phyloP scores from a whole-genome alignment of 2,113 vertebrate genomes.

The Periophthalmodon schlosseri region DNA sequence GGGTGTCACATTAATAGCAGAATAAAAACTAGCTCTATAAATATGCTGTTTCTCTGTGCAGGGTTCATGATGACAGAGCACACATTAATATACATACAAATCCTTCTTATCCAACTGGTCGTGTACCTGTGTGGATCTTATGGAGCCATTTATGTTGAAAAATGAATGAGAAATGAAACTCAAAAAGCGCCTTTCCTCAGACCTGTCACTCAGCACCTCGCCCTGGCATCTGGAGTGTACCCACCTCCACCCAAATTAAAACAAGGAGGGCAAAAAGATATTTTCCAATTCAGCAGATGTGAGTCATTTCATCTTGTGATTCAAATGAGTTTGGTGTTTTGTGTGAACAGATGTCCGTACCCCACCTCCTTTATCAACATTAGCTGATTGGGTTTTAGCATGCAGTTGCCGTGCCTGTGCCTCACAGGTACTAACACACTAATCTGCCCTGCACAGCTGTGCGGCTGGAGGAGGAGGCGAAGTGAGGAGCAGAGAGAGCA shows the following conservation, averaged over 20 bases:
- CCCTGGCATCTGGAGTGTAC: constrained; percentile 65
- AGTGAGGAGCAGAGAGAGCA: constrained; percentile 47
- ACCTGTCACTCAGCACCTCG: constrained; percentile 59
- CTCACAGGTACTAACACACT: constrained; percentile 82
- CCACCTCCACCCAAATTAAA: constrained; percentile 74
- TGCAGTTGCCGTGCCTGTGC: constrained; percentile 74
- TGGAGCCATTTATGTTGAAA: background rate
- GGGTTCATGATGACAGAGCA: background rate
- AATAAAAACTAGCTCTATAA: background rate
- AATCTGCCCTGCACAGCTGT: constrained; percentile 80
- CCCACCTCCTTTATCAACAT: constrained; percentile 85
- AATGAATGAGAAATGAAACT: background rate
- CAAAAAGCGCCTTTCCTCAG: constrained; percentile 21
- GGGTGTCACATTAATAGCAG: background rate
- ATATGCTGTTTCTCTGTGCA: background rate
- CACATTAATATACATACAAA: constrained; percentile 5
- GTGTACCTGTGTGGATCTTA: background rate
- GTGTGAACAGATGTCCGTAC: constrained; percentile 85
- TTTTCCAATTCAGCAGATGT: constrained; percentile 83
- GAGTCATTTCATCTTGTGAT: constrained; percentile 83
- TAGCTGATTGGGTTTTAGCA: constrained; percentile 85
- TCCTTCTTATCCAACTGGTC: background rate
- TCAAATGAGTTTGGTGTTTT: constrained; percentile 84
- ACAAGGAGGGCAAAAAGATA: constrained; percentile 74
- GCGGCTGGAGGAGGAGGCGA: constrained; percentile 50